Conservation (phyloP, 2,888 invertebrate genomes). For the Hetaerina titia region DNA sequence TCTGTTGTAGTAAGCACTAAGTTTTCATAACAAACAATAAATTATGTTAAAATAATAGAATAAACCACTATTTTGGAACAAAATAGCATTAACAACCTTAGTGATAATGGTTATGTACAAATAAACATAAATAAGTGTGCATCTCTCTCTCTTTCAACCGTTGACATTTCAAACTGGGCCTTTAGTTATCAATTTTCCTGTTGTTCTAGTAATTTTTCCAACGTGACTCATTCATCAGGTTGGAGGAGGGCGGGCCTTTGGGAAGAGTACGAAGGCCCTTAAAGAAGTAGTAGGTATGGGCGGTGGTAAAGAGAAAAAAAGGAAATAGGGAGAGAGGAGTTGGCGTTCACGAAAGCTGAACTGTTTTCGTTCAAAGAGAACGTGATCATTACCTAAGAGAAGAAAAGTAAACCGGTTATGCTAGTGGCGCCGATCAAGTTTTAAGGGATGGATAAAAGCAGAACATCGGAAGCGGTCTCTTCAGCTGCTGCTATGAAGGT, state of each 20-base stretch:
- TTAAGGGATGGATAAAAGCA: conserved; percentile 46
- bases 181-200: background rate
- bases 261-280: background rate
- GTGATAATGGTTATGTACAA: background rate
- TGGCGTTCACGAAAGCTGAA: conserved; percentile 38
- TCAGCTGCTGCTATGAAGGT: background rate
- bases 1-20: too few relatives aligned
- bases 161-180: background rate
- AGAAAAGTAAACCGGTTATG: conserved; percentile 58
- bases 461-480: conserved; percentile 47
- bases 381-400: conserved; percentile 62
- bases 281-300: background rate
- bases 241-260: background rate
- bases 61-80: too few relatives aligned
- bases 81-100: too few relatives aligned
- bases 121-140: too few relatives aligned
- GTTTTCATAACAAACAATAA: too few relatives aligned
- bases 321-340: background rate
- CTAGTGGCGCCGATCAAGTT: conserved; percentile 54
- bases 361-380: conserved; percentile 61
- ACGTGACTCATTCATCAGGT: background rate
- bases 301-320: background rate
- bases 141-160: background rate
- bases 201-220: background rate
- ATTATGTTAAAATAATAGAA: too few relatives aligned